Conservation (phyloP, 2,888 invertebrate species). For the Noctua fimbriata region DNA sequence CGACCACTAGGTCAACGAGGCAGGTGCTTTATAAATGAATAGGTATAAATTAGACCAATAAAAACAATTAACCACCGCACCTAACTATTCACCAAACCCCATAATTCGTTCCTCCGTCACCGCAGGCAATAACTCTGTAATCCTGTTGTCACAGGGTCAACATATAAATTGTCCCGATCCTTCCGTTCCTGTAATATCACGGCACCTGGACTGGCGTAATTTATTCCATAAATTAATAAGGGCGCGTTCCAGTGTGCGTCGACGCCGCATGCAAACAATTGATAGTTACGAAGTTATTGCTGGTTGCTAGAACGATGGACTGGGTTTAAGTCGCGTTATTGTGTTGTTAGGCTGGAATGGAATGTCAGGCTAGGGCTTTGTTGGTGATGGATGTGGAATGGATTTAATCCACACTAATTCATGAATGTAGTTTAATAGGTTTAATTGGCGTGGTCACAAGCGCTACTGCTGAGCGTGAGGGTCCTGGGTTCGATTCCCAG, state of each 20-base stretch:
- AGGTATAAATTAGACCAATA: background rate
- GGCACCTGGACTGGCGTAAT: constrained; percentile 62
- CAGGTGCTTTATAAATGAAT: background rate
- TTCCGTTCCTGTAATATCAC: constrained; percentile 51
- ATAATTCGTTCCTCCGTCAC: constrained; percentile 44
- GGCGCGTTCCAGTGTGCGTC: constrained; percentile 36
- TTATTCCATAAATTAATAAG: constrained; percentile 68
- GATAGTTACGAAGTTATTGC: constrained; percentile 57
- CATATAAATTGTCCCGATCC: constrained; percentile 60
- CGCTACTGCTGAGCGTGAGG: background rate
- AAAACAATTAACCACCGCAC: constrained; percentile 24
- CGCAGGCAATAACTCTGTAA: constrained; percentile 57
- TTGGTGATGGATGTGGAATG: background rate
- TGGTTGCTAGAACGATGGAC: constrained; percentile 26
- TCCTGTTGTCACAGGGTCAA: constrained; percentile 56
- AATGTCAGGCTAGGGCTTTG: constrained; percentile 1
- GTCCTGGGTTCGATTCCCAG: background rate
- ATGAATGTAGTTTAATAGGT: background rate
- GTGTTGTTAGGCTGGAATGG: constrained; percentile 5
- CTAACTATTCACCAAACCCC: constrained; percentile 9
- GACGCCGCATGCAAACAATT: constrained; percentile 60
- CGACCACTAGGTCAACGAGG: background rate
- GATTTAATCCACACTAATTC: too few species aligned
- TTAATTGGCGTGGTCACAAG: background rate
- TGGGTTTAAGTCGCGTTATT: constrained; percentile 19